Percentiles rank a stretch among this genome's conserved stretches.
Evolutionary conservation across 2,113 vertebrate species (phyloP).

Genomic region (Todiramphus saurophagus): DNA sequence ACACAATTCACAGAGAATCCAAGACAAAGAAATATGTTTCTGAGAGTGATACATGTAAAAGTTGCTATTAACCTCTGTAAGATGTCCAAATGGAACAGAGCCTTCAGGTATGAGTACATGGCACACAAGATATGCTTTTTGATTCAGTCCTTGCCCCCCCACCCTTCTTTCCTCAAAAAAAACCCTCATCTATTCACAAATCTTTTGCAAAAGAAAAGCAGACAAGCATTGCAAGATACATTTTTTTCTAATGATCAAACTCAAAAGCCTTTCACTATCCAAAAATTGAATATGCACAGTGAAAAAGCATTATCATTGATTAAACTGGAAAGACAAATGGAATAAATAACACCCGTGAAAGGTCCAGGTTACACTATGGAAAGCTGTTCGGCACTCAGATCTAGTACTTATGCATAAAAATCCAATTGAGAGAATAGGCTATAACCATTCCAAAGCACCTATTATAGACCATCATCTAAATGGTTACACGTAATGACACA

Average conservation of each 20-base stretch:
- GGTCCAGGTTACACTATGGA: not conserved
- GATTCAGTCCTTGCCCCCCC: not conserved
- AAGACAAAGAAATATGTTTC: not conserved
- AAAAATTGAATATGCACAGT: not conserved
- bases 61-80: not conserved
- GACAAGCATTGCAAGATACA: not conserved
- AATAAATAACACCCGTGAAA: not conserved
- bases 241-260: not conserved
- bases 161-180: not conserved
- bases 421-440: not conserved
- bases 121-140: not conserved
- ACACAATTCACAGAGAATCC: not conserved
- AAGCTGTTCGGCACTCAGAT: not conserved
- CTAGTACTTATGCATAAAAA: constrained; percentile 10
- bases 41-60: not conserved
- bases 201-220: not conserved
- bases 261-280: not conserved
- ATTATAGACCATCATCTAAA: constrained; percentile 9
- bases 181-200: not conserved
- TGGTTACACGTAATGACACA: not conserved
- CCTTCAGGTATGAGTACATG: not conserved
- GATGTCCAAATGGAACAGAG: not conserved
- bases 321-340: not conserved
- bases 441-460: not conserved
- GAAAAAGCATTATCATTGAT: not conserved